These are phyloP conservation scores for Drosophila burlai DNA, from an alignment of 1,140 invertebrate species.

Conservation along the genomic window DNA sequence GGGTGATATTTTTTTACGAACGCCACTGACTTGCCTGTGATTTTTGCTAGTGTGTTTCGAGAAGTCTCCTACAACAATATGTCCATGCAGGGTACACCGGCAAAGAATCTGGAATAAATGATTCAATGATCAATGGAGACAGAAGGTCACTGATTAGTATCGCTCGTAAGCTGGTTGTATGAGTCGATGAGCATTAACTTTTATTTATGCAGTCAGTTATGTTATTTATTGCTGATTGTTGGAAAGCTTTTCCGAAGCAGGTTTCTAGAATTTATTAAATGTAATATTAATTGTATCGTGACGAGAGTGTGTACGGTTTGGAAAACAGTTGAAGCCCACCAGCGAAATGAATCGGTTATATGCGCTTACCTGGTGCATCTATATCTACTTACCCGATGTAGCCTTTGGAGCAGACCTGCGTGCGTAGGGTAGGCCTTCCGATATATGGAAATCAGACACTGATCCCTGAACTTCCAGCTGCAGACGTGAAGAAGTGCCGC, in stretches of 20 bases:
- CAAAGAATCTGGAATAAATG: constrained; percentile 19
- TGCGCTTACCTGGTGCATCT: not conserved
- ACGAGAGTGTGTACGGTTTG: constrained; percentile 6
- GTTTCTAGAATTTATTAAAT: not conserved
- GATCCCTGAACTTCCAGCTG: constrained; percentile 33
- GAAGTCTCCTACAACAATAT: constrained; percentile 57
- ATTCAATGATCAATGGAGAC: not conserved
- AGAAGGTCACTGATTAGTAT: constrained; percentile 6
- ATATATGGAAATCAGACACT: not conserved
- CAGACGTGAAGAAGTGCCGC: constrained; percentile 55
- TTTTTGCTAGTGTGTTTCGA: constrained; percentile 39
- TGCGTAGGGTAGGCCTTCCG: constrained; percentile 12
- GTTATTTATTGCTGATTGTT: not conserved
- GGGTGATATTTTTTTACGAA: constrained; percentile 33
- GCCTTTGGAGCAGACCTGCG: constrained; percentile 1
- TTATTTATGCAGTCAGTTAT: not conserved
- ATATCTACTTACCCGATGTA: not conserved
- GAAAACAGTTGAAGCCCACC: not conserved
- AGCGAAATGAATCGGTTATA: constrained; percentile 5
- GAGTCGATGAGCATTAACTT: constrained; percentile 6
- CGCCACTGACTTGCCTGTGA: constrained; percentile 33
- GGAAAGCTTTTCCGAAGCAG: constrained; percentile 3
- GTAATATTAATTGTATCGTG: constrained; percentile 23
- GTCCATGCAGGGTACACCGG: constrained; percentile 25
- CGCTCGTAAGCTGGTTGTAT: constrained; percentile 37